A percentile compares a stretch with the other conserved stretches of the same genome.
Evolutionary conservation across 2,888 invertebrate genomes (phyloP).

Genomic region (Melieria crassipennis): DNA sequence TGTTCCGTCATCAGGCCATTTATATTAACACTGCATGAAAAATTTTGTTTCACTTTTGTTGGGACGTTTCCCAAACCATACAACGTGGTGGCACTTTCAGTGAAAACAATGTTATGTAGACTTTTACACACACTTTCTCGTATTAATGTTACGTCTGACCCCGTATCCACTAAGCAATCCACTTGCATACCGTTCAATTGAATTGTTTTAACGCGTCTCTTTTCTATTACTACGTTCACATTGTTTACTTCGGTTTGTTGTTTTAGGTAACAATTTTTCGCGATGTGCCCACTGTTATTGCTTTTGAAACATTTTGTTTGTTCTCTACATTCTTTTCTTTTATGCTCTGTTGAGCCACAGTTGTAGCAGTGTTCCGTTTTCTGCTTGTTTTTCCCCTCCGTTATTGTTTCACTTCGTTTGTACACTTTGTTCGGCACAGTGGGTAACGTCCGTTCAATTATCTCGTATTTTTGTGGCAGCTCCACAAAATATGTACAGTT

Average conservation of each 20-base stretch:
- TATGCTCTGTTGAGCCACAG: slow-evolving; percentile 38
- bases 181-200: slow-evolving; percentile 3
- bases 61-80: too few relatives aligned
- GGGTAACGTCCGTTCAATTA: slow-evolving; percentile 12
- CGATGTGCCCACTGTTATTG: slow-evolving; percentile 15
- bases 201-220: slow-evolving; percentile 10
- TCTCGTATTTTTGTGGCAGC: slow-evolving; percentile 28
- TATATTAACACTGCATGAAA: background rate
- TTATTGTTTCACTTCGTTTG: background rate
- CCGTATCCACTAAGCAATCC: slow-evolving; percentile 22
- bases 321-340: slow-evolving; percentile 32
- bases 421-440: background rate
- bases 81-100: background rate
- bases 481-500: slow-evolving; percentile 30
- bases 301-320: slow-evolving; percentile 38
- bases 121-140: background rate
- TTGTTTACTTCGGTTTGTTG: background rate
- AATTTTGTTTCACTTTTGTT: too few relatives aligned
- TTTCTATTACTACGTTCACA: slow-evolving; percentile 5
- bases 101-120: too few relatives aligned
- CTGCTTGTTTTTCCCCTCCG: background rate
- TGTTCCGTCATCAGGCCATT: slow-evolving; percentile 5
- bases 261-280: background rate
- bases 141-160: slow-evolving; percentile 15
- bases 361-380: slow-evolving; percentile 23